phyloP scores from a whole-genome alignment of 1,140 invertebrate genomes.

The Ooceraea biroi region DNA sequence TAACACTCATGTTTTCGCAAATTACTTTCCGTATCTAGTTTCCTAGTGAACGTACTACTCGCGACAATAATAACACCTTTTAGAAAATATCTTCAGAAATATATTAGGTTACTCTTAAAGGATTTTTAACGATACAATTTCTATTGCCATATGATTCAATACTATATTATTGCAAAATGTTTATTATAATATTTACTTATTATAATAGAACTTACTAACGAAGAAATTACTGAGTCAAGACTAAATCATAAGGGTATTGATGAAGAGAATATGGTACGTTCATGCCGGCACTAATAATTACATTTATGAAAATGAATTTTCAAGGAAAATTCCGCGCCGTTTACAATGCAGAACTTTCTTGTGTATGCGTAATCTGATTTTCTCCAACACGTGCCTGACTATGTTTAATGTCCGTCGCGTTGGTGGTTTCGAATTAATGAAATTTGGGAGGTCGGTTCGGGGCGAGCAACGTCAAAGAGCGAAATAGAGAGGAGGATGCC shows the following conservation, averaged over 20 bases:
- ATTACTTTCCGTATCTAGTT: conserved; percentile 37
- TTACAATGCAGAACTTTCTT: conserved; percentile 34
- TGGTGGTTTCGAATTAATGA: conserved; percentile 67
- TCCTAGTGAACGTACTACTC: too few species aligned
- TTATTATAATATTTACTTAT: too few species aligned
- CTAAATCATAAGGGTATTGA: neutral
- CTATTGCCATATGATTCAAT: neutral
- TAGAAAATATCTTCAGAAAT: neutral
- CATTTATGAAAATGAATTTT: conserved; percentile 34
- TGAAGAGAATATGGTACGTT: neutral
- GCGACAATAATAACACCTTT: neutral
- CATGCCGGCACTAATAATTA: conserved; percentile 23
- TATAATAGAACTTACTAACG: too few species aligned
- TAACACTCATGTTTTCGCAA: conserved; percentile 38
- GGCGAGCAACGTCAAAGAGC: conserved; percentile 35
- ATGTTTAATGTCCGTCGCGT: conserved; percentile 38
- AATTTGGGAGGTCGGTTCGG: conserved; percentile 69
- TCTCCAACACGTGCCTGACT: conserved; percentile 7
- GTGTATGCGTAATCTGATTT: conserved; percentile 41
- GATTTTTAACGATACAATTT: neutral
- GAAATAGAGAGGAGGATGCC: conserved; percentile 45
- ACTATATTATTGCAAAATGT: neutral
- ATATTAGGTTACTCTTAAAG: too few species aligned
- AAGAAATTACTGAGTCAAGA: too few species aligned
- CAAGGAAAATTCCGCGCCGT: conserved; percentile 14